Base-by-base conservation (phyloP, 1,140 invertebrate genomes). In the Calycopis cecrops region DNA sequence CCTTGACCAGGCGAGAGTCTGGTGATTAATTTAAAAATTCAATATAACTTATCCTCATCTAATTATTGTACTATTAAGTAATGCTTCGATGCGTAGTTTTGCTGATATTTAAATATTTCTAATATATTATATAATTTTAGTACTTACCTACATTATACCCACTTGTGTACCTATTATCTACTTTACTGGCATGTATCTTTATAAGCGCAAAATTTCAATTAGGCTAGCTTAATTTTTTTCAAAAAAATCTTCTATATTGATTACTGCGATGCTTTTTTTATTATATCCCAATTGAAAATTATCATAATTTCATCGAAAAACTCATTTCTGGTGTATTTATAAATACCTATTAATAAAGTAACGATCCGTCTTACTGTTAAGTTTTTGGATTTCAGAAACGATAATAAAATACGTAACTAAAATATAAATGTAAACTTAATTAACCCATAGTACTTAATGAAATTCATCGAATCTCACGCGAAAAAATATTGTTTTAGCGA, bases 81-180 rank as follows among this genome's bases (percentile, higher is more conserved):
- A 81, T 74, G 83, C 83, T 86, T 86, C 50, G 52, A 78, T 59
- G 82, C 79, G 82, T 86, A 86, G 83, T 82, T 76, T 78, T 65
- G 80, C 83, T 84, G 80, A 73, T 61, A 73, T 80, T 80, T 82
- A 68, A 78, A 28, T 28, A 28, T 28, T 28, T 28, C 72, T 79
- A 84, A 74, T 74, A 76, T 80, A 81, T 76, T 80, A 42, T 84
- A 86, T 84, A 83, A 86, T 86, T 83, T 86, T 83, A 84, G 80
- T 83, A 77, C 61, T 68, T 76, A 84, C 71, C 69, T 78, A 80
- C 77, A 80, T 82, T 80, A 63, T 83, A 84, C 76, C 79, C 78
- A 78, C 71, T 82, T 81, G 71, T 63, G 68, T 85, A 84, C 69
- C 71, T 71, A 73, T 76, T 69, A 68, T 82, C 76, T 82, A 85